Percentiles rank a stretch among this genome's conserved stretches.
phyloP scores from a whole-genome alignment of 1,140 invertebrate genomes.

The Conus ventricosus region DNA sequence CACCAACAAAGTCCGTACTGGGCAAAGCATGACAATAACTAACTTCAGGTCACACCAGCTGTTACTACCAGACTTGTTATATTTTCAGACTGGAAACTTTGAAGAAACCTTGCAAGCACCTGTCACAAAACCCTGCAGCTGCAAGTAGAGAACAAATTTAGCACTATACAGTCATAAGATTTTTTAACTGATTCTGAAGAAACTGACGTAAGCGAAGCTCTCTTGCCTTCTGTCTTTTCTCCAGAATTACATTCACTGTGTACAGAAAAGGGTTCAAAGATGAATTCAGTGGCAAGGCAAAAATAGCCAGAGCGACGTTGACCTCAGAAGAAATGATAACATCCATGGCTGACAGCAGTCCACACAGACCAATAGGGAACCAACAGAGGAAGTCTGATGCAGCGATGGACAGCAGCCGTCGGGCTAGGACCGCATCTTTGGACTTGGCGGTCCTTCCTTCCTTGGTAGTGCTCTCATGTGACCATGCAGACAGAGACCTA shows the following conservation, averaged over 20 bases:
- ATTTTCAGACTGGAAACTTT: no score
- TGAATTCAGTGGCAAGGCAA: slow-evolving; percentile 6
- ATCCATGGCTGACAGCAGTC: not conserved
- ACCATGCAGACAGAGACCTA: not conserved
- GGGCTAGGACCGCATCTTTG: not conserved
- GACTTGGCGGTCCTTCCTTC: not conserved
- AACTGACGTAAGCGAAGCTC: not conserved
- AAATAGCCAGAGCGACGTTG: not conserved
- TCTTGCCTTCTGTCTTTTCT: not conserved
- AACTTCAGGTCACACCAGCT: no score
- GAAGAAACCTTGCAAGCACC: no score
- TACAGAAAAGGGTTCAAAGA: not conserved
- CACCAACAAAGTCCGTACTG: no score
- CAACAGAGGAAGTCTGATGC: not conserved
- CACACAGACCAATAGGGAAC: not conserved
- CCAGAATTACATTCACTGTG: not conserved
- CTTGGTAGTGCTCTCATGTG: not conserved
- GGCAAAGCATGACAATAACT: no score
- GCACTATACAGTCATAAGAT: no score
- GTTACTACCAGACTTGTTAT: no score
- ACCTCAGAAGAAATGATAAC: not conserved
- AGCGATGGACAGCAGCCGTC: not conserved
- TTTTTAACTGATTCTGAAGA: no score
- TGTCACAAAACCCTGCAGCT: no score
- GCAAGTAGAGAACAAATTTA: no score